A percentile compares a stretch with the other conserved stretches of the same genome.
These are phyloP conservation scores for Heptranchias perlo DNA, from an alignment of 2,113 vertebrate species.

Conservation along the genomic window DNA sequence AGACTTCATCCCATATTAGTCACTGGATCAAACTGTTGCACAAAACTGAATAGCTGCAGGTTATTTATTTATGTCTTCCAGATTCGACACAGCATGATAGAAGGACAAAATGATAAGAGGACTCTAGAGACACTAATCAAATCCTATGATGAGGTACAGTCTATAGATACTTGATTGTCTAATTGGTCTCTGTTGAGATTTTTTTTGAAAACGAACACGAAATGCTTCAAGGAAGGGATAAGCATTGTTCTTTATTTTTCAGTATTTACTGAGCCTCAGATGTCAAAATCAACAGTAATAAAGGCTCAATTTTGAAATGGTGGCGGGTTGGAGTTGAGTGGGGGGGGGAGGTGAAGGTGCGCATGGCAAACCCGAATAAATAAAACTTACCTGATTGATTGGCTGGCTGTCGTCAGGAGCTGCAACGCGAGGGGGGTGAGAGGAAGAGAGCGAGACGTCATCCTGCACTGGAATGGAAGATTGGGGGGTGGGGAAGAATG, in stretches of 20 bases:
- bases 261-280: background rate
- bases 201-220: background rate
- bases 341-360: too few relatives aligned
- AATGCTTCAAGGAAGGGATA: background rate
- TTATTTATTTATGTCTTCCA: slow-evolving; percentile 45
- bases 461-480: too few relatives aligned
- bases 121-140: slow-evolving; percentile 92
- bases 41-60: too few relatives aligned
- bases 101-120: slow-evolving; percentile 81
- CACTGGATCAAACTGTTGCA: background rate
- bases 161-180: background rate
- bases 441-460: too few relatives aligned
- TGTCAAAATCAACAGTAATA: background rate
- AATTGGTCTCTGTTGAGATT: background rate
- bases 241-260: background rate
- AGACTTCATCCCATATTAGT: background rate
- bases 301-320: too few relatives aligned
- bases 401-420: too few relatives aligned
- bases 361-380: too few relatives aligned
- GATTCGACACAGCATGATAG: slow-evolving; percentile 96
- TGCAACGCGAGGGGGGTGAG: too few relatives aligned
- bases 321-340: too few relatives aligned
- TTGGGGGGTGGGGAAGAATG: too few relatives aligned
- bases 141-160: slow-evolving; percentile 88
- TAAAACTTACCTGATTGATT: too few relatives aligned